A percentile compares a stretch with the other conserved stretches of the same genome.
These are phyloP conservation scores for Pristionchus exspectatus DNA, from an alignment of 2,888 invertebrate genomes.

Conservation along the genomic window DNA sequence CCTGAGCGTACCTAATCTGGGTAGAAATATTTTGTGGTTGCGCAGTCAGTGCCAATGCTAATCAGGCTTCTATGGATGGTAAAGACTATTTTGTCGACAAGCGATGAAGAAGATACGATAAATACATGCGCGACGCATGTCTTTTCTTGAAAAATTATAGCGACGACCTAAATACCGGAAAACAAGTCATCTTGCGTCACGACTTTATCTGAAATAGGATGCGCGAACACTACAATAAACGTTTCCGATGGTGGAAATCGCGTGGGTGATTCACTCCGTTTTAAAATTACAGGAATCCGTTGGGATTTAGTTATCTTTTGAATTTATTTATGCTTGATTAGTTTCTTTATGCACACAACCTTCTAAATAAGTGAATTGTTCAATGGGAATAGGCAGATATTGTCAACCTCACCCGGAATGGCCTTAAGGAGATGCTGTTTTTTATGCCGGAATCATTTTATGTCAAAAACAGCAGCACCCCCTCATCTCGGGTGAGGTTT, in stretches of 20 bases:
- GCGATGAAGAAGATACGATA: not conserved
- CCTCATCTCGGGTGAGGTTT: too few species aligned
- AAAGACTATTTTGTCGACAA: not conserved
- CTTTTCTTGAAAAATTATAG: not conserved
- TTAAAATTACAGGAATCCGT: not conserved
- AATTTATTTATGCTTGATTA: slow-evolving; percentile 5
- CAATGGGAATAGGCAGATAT: not conserved
- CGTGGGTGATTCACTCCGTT: not conserved
- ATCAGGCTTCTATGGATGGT: not conserved
- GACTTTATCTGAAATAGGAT: too few species aligned
- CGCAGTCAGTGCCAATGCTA: not conserved
- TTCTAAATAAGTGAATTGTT: slow-evolving; percentile 12
- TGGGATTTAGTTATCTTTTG: not conserved
- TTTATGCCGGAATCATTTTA: too few species aligned
- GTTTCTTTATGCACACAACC: not conserved
- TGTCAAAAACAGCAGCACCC: too few species aligned
- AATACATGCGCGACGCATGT: not conserved
- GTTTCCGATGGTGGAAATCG: too few species aligned
- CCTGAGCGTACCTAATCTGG: not conserved
- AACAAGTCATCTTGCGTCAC: too few species aligned
- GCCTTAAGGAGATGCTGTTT: not conserved
- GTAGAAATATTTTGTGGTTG: not conserved
- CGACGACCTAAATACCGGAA: too few species aligned
- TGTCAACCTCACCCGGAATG: too few species aligned
- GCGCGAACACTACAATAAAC: too few species aligned